These are phyloP conservation scores for Xiphophorus maculatus DNA, from an alignment of 2,113 vertebrate genomes.

Conservation along the genomic window DNA sequence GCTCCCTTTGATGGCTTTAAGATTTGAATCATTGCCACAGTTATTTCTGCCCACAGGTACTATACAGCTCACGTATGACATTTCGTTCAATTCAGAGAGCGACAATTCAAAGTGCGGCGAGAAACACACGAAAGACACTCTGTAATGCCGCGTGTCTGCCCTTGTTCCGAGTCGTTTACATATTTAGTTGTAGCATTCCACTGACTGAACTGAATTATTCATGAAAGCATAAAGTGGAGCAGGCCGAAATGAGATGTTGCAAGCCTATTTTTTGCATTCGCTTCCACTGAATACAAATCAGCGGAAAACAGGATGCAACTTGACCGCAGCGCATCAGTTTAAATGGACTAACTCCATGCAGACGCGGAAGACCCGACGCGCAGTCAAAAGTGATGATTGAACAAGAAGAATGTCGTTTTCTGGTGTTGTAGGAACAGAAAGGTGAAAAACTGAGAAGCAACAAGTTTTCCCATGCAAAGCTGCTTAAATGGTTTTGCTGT, in stretches of 20 bases:
- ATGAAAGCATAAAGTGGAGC: neutral
- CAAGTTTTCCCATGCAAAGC: neutral
- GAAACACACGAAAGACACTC: neutral
- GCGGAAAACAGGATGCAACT: constrained; percentile 47
- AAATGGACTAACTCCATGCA: constrained; percentile 34
- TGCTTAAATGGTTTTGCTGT: neutral
- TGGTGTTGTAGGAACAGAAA: neutral
- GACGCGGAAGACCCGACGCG: constrained; percentile 21
- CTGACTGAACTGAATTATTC: neutral
- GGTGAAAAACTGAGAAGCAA: neutral
- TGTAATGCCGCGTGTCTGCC: neutral
- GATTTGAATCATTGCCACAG: constrained; percentile 55
- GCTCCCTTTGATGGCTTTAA: constrained; percentile 53
- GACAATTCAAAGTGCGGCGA: neutral
- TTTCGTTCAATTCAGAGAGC: neutral
- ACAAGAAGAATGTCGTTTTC: neutral
- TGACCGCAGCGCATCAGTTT: constrained; percentile 26
- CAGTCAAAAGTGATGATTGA: constrained; percentile 22
- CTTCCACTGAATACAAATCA: constrained; percentile 17
- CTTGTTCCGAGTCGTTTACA: neutral
- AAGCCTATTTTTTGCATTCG: neutral
- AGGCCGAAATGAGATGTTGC: neutral
- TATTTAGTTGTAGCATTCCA: neutral
- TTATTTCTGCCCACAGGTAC: constrained; percentile 40
- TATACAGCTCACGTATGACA: constrained; percentile 1